These are phyloP conservation scores for Ladona fulva DNA, from an alignment of 1,140 invertebrate species.

Conservation along the genomic window DNA sequence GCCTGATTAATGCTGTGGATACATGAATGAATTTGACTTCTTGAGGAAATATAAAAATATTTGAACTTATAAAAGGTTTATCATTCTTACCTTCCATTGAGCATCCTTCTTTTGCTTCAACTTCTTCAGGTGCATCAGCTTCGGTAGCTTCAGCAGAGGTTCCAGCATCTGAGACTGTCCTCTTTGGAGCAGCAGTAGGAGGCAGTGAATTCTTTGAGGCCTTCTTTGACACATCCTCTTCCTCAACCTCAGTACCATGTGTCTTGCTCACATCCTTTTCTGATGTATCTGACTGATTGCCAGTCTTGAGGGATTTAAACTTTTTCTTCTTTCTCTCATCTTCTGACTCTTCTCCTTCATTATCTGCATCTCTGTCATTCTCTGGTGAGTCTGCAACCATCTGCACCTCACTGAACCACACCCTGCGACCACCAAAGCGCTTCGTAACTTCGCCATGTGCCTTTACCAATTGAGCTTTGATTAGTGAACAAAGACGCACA, in stretches of 20 bases:
- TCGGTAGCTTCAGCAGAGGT: background rate
- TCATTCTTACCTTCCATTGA: background rate
- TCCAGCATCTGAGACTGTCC: background rate
- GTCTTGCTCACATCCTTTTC: background rate
- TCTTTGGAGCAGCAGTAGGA: background rate
- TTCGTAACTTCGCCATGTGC: constrained; percentile 54
- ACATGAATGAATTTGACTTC: no score
- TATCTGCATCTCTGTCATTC: constrained; percentile 4
- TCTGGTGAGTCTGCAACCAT: constrained; percentile 8
- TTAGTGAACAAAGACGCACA: constrained; percentile 60
- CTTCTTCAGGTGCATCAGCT: background rate
- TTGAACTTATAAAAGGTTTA: background rate
- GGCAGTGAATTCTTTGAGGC: background rate
- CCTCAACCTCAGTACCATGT: background rate
- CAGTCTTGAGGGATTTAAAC: background rate
- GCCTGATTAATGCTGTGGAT: no score
- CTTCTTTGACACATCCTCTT: background rate
- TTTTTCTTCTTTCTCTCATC: constrained; percentile 13
- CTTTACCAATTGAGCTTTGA: constrained; percentile 62
- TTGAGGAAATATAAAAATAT: background rate
- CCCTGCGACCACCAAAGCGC: constrained; percentile 39
- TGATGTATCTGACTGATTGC: background rate
- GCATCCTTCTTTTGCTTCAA: background rate
- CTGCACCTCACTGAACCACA: constrained; percentile 23
- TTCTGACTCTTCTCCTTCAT: constrained; percentile 15